phyloP scores from a whole-genome alignment of 2,888 invertebrate genomes.

The Steinernema hermaphroditum region DNA sequence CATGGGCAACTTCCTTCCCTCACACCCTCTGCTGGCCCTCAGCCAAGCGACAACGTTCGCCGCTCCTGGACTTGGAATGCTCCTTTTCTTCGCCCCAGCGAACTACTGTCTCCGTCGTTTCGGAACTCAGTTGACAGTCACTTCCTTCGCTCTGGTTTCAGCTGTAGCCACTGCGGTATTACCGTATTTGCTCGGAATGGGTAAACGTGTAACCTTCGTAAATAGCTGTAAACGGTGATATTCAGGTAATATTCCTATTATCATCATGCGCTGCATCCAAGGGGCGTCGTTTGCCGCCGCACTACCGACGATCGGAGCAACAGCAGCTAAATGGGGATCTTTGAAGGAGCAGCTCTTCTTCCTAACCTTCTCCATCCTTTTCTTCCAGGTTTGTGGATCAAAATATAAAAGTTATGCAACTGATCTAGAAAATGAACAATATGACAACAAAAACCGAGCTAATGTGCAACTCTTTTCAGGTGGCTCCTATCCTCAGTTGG shows the following conservation, averaged over 20 bases:
- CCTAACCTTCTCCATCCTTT: slow-evolving; percentile 47
- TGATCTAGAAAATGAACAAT: not conserved
- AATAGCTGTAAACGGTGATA: slow-evolving; percentile 23
- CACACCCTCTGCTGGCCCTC: slow-evolving; percentile 5
- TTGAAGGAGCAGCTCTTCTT: slow-evolving; percentile 59
- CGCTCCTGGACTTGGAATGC: slow-evolving; percentile 29
- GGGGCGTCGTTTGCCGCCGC: slow-evolving; percentile 51
- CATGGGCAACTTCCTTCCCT: not conserved
- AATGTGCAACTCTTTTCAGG: slow-evolving; percentile 29
- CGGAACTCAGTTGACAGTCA: not conserved
- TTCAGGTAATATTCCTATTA: slow-evolving; percentile 35
- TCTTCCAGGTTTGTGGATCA: slow-evolving; percentile 49
- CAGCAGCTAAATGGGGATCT: slow-evolving; percentile 56
- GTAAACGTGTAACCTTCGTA: not conserved
- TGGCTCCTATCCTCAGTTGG: slow-evolving; percentile 40
- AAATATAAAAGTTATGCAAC: no score
- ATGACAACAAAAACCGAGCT: not conserved
- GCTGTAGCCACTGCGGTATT: not conserved
- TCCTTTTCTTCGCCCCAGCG: not conserved
- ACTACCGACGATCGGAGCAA: slow-evolving; percentile 52
- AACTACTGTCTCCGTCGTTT: slow-evolving; percentile 4
- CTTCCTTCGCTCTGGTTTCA: not conserved
- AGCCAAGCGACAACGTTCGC: slow-evolving; percentile 24
- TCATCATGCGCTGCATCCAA: slow-evolving; percentile 47
- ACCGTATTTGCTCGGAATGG: not conserved